Conservation (phyloP, 2,888 invertebrate genomes). For the Platycheirus albimanus region DNA sequence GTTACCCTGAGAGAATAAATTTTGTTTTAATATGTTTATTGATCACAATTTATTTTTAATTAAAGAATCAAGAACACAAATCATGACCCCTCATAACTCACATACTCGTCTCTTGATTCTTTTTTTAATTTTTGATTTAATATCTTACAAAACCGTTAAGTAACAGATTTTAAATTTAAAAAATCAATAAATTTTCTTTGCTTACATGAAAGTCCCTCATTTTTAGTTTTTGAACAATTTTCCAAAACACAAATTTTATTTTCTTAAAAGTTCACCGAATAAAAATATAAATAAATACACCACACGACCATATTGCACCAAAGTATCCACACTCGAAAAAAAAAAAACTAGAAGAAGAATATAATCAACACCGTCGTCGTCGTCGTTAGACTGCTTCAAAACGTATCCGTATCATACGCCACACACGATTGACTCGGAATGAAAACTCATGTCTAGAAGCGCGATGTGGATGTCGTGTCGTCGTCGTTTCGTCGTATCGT, state of each 20-base stretch:
- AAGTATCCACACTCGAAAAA: conserved; percentile 16
- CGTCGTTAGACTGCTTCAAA: conserved; percentile 8
- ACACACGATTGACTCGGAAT: conserved; percentile 68
- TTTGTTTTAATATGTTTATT: conserved; percentile 29
- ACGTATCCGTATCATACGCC: conserved; percentile 62
- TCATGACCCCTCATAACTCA: too few relatives aligned
- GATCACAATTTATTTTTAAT: conserved; percentile 44
- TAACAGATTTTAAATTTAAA: conserved; percentile 3
- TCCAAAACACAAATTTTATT: conserved; percentile 25
- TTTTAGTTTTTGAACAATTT: conserved; percentile 28
- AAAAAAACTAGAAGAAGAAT: neutral
- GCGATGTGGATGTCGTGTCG: conserved; percentile 49
- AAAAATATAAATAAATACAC: conserved; percentile 69
- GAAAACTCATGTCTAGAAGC: conserved; percentile 66
- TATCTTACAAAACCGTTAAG: conserved; percentile 4
- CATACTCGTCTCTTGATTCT: too few relatives aligned
- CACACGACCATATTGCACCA: conserved; percentile 52
- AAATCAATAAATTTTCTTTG: conserved; percentile 44
- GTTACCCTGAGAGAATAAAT: conserved; percentile 17
- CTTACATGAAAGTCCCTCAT: conserved; percentile 66
- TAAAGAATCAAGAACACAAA: conserved; percentile 14
- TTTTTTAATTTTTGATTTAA: conserved; percentile 3
- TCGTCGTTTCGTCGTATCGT: conserved; percentile 40
- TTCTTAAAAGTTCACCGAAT: conserved; percentile 66
- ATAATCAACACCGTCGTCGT: conserved; percentile 37